A percentile compares a stretch with the other conserved stretches of the same genome.
Evolutionary conservation across 2,113 vertebrate genomes (phyloP).

Genomic region (Percina caprodes): DNA sequence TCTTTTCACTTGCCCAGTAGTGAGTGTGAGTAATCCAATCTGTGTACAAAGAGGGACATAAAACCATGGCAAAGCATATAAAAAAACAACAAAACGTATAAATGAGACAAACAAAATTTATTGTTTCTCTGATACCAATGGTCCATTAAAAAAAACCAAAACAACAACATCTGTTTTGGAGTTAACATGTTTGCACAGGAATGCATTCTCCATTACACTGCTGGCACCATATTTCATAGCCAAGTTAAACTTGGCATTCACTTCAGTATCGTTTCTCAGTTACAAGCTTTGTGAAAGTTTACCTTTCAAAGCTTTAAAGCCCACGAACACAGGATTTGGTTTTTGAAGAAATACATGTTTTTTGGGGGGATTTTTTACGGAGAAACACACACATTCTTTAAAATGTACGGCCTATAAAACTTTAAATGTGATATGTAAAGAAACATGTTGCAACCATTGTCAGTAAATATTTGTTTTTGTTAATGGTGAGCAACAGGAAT

Average conservation of each 20-base stretch:
- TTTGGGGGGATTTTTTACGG: neutral
- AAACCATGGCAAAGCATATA: slow-evolving; percentile 18
- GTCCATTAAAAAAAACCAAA: slow-evolving; percentile 17
- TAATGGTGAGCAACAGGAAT: neutral
- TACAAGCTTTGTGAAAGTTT: slow-evolving; percentile 42
- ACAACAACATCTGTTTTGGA: slow-evolving; percentile 52
- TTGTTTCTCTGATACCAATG: slow-evolving; percentile 10
- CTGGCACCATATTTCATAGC: slow-evolving; percentile 28
- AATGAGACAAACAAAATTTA: slow-evolving; percentile 33
- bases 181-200: slow-evolving; percentile 26
- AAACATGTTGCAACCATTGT: neutral
- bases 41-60: slow-evolving; percentile 9
- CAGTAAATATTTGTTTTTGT: neutral
- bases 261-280: slow-evolving; percentile 32
- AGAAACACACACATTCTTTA: slow-evolving; percentile 41
- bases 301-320: slow-evolving; percentile 47
- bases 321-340: slow-evolving; percentile 25
- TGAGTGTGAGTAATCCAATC: slow-evolving; percentile 36
- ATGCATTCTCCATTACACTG: slow-evolving; percentile 25
- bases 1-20: slow-evolving; percentile 20
- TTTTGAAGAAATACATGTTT: slow-evolving; percentile 6
- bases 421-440: slow-evolving; percentile 8
- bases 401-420: neutral
- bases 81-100: neutral
- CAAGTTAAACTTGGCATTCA: slow-evolving; percentile 29